A percentile compares a stretch with the other conserved stretches of the same genome.
phyloP scores from a whole-genome alignment of 2,797 vertebrate genomes.

The Triplophysa yarkandensis region DNA sequence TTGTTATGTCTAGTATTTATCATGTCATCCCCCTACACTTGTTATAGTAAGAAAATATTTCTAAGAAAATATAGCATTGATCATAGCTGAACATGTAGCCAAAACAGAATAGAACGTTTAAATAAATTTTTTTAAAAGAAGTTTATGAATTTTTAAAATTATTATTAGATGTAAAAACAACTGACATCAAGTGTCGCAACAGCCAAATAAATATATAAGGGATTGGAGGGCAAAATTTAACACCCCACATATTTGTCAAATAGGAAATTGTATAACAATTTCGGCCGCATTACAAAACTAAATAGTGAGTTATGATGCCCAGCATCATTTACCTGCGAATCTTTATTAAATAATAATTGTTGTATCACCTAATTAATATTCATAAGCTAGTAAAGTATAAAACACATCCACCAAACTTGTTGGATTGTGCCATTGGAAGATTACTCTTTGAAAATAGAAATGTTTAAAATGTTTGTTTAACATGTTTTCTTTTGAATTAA shows the following conservation, averaged over 20 bases:
- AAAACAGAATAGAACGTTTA: neutral
- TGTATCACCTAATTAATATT: neutral
- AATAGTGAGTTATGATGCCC: neutral
- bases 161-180: neutral
- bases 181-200: neutral
- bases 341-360: neutral
- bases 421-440: neutral
- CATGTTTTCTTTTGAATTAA: neutral
- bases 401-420: neutral
- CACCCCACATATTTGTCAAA: neutral
- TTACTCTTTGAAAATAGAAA: no score
- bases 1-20: neutral
- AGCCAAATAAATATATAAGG: neutral
- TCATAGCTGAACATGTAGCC: neutral
- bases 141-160: no score
- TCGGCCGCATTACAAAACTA: neutral
- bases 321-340: neutral
- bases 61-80: no score
- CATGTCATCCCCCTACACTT: neutral
- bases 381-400: neutral
- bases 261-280: neutral
- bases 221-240: neutral
- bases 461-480: neutral
- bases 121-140: no score
- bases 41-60: no score